Conservation (phyloP, 2,888 invertebrate genomes). For the Erynnis tages region DNA sequence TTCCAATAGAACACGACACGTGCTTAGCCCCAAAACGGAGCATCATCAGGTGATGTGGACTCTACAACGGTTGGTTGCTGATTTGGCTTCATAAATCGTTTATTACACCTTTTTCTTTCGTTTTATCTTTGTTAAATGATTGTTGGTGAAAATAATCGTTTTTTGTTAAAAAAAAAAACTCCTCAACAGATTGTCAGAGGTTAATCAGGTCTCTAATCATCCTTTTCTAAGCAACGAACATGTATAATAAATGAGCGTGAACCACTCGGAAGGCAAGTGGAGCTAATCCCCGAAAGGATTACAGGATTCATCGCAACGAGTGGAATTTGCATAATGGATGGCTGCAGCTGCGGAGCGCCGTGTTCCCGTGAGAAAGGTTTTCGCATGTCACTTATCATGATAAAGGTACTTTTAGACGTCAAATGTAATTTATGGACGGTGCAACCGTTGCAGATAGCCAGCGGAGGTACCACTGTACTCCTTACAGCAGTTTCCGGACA, state of each 20-base stretch:
- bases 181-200: neutral
- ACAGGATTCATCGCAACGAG: slow-evolving; percentile 21
- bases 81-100: too few species aligned
- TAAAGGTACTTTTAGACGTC: neutral
- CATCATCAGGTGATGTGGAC: too few species aligned
- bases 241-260: slow-evolving; percentile 13
- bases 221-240: neutral
- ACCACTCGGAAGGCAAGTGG: slow-evolving; percentile 17
- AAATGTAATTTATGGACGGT: neutral
- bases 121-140: too few species aligned
- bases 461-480: too few species aligned
- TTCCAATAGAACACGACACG: too few species aligned
- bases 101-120: too few species aligned
- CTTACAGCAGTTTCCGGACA: too few species aligned
- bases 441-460: too few species aligned
- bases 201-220: neutral
- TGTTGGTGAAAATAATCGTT: too few species aligned
- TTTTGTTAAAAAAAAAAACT: too few species aligned
- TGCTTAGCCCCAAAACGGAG: too few species aligned
- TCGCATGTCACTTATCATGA: slow-evolving; percentile 8
- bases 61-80: too few species aligned
- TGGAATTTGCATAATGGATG: slow-evolving; percentile 26
- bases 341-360: slow-evolving; percentile 7
- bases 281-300: slow-evolving; percentile 26
- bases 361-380: slow-evolving; percentile 8